A percentile compares a stretch with the other conserved stretches of the same genome.
Evolutionary conservation across 2,888 invertebrate genomes (phyloP).

Genomic region (Lasioglossum morio): DNA sequence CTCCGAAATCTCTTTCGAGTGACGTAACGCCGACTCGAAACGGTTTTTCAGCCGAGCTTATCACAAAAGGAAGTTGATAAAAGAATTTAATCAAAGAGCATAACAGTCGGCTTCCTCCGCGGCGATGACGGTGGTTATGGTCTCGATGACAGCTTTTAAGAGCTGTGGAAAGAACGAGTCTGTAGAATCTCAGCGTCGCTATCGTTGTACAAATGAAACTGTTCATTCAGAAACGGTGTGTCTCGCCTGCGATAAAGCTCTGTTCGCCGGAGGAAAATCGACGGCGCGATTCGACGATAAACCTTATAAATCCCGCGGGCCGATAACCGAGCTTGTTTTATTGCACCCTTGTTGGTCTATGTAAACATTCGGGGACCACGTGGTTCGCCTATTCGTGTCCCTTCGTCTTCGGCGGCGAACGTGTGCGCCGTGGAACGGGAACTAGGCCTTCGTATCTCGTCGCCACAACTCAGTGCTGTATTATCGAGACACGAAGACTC

Average conservation of each 20-base stretch:
- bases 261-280: conserved; percentile 5
- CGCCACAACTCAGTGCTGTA: conserved; percentile 17
- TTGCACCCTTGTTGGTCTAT: conserved; percentile 13
- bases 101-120: conserved; percentile 32
- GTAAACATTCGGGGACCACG: conserved; percentile 46
- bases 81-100: conserved; percentile 57
- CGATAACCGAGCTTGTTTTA: conserved; percentile 35
- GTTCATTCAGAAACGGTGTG: conserved; percentile 5
- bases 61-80: conserved; percentile 69
- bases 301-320: conserved; percentile 28
- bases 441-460: conserved; percentile 54
- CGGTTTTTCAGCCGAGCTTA: conserved; percentile 42
- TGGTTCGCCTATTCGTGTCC: conserved; percentile 15
- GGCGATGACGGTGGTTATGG: conserved; percentile 36
- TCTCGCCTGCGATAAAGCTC: background rate
- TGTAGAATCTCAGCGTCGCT: background rate
- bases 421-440: conserved; percentile 15
- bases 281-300: conserved; percentile 18
- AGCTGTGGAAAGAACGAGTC: background rate
- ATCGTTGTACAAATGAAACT: conserved; percentile 33
- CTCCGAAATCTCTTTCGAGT: conserved; percentile 9
- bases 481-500: conserved; percentile 43
- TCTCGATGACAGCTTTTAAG: conserved; percentile 20
- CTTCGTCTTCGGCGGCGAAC: background rate
- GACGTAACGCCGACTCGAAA: conserved; percentile 21